Evolutionary conservation across 2,888 invertebrate genomes (phyloP).

Genomic region (Callyntrura guangdongensis): DNA sequence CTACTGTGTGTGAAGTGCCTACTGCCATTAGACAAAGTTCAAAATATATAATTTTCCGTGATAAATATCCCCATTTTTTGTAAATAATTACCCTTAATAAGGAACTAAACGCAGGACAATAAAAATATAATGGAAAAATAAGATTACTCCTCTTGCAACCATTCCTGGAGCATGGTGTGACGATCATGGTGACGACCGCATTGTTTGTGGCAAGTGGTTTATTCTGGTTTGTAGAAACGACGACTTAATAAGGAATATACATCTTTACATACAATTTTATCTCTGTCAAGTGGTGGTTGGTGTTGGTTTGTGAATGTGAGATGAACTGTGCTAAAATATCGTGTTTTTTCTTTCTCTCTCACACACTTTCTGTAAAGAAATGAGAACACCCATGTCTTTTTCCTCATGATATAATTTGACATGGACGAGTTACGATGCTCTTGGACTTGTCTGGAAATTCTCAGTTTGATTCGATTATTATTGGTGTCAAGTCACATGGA

Average conservation of each 20-base stretch:
- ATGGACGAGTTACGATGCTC: slow-evolving; percentile 45
- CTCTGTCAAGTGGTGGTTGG: too few species aligned
- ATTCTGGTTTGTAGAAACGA: neutral
- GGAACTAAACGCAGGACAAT: neutral
- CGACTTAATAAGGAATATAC: neutral
- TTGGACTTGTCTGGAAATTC: slow-evolving; percentile 71
- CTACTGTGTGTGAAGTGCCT: neutral
- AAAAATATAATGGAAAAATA: neutral
- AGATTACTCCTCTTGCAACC: slow-evolving; percentile 4
- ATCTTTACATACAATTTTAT: neutral
- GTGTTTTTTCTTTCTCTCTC: too few species aligned
- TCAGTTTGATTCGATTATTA: slow-evolving; percentile 65
- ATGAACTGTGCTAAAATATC: slow-evolving; percentile 35
- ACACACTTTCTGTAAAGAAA: neutral
- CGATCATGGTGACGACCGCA: too few species aligned
- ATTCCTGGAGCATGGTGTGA: slow-evolving; percentile 1
- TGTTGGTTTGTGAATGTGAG: slow-evolving; percentile 35
- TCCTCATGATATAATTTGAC: slow-evolving; percentile 34
- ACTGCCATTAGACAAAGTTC: too few species aligned
- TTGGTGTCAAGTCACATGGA: slow-evolving; percentile 58
- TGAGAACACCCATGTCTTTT: slow-evolving; percentile 49
- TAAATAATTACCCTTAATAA: slow-evolving; percentile 6
- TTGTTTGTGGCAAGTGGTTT: neutral
- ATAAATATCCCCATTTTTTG: slow-evolving; percentile 16
- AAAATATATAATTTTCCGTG: slow-evolving; percentile 26